These are phyloP conservation scores for Cassiopea andromeda DNA, from an alignment of 30 jellyfish, hydroid and myxozoan genomes.

Conservation along the genomic window DNA sequence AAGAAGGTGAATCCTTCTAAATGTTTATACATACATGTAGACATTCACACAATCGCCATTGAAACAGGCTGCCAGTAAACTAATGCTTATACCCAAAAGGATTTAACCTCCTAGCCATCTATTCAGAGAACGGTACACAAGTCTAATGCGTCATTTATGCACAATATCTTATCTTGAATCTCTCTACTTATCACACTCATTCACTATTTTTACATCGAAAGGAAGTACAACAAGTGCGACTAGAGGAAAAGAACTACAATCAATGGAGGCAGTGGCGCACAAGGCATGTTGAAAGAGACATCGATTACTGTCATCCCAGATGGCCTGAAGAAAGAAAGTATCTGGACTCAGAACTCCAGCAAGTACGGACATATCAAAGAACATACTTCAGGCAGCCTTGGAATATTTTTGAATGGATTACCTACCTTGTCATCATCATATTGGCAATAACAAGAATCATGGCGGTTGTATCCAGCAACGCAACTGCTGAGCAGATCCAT, in stretches of 20 bases:
- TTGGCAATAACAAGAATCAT: slow-evolving; percentile 86
- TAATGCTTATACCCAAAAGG: too few species aligned
- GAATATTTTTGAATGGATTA: slow-evolving; percentile 98
- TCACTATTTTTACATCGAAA: background rate
- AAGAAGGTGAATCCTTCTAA: too few species aligned
- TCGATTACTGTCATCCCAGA: slow-evolving; percentile 95
- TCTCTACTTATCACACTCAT: too few species aligned
- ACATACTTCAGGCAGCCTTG: slow-evolving; percentile 98
- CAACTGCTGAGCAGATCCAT: slow-evolving; percentile 85
- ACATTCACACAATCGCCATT: too few species aligned
- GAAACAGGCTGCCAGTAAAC: too few species aligned
- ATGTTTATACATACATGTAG: too few species aligned
- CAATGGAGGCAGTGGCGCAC: slow-evolving; percentile 99
- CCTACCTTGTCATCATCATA: slow-evolving; percentile 89
- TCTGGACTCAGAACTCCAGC: slow-evolving; percentile 96
- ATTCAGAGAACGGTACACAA: too few species aligned
- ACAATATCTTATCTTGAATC: too few species aligned
- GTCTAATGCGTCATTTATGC: too few species aligned
- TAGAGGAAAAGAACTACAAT: slow-evolving; percentile 87
- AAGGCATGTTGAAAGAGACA: slow-evolving; percentile 95
- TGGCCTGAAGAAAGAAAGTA: slow-evolving; percentile 99
- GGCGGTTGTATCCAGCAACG: slow-evolving; percentile 78
- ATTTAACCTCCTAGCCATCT: too few species aligned
- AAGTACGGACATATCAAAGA: slow-evolving; percentile 94
- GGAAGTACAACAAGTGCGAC: slow-evolving; percentile 93